Conservation (phyloP, 2,113 vertebrate species). For the Symphodus melops region DNA sequence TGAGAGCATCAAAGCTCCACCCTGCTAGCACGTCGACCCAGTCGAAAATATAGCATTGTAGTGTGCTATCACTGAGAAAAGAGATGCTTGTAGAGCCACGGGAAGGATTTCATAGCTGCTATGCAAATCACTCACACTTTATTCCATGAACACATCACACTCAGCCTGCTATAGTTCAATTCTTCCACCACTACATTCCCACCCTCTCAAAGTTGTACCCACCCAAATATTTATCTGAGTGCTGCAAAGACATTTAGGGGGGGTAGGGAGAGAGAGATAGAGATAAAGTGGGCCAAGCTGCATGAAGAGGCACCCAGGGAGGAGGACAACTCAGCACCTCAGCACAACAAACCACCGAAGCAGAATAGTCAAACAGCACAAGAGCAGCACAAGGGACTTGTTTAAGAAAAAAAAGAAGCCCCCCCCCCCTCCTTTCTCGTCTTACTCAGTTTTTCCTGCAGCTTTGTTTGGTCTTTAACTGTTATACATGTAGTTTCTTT, state of each 20-base stretch:
- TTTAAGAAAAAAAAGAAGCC: constrained; percentile 1
- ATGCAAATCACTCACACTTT: not conserved
- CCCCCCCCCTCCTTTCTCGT: too few relatives aligned
- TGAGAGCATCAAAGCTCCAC: constrained; percentile 7
- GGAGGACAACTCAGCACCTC: constrained; percentile 51
- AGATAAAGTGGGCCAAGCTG: constrained; percentile 62
- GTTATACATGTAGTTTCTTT: constrained; percentile 25
- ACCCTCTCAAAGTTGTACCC: constrained; percentile 11
- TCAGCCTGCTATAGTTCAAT: constrained; percentile 23
- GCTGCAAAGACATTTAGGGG: constrained; percentile 43
- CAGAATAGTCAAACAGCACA: constrained; percentile 5
- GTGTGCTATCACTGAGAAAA: not conserved
- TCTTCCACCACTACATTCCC: constrained; percentile 14
- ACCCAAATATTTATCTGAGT: constrained; percentile 37
- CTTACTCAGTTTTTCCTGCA: not conserved
- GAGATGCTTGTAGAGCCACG: not conserved
- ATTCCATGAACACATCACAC: constrained; percentile 18
- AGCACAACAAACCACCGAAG: constrained; percentile 51
- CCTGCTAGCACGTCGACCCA: not conserved
- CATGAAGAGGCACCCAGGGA: constrained; percentile 42
- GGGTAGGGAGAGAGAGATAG: not conserved
- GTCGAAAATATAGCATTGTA: constrained; percentile 1
- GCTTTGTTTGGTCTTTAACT: constrained; percentile 18
- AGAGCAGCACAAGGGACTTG: constrained; percentile 12
- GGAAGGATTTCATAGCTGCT: not conserved